These are phyloP conservation scores for Gonatopus flavifemur DNA, from an alignment of 1,140 invertebrate genomes.

Conservation along the genomic window DNA sequence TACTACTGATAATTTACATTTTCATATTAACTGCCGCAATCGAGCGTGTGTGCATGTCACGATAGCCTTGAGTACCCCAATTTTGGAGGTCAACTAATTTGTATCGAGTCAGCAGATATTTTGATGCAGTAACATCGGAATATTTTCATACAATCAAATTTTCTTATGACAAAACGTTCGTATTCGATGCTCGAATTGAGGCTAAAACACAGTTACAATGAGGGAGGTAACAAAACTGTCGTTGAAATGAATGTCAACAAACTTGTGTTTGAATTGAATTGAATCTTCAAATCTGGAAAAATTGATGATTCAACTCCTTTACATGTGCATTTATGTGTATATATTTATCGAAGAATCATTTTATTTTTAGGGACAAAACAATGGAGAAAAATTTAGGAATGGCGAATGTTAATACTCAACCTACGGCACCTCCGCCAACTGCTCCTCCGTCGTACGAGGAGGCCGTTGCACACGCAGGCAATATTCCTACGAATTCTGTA, in stretches of 20 bases:
- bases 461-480: slow-evolving; percentile 36
- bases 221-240: not conserved
- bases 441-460: slow-evolving; percentile 51
- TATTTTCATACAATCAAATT: too few species aligned
- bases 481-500: slow-evolving; percentile 12
- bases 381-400: slow-evolving; percentile 24
- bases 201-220: too few species aligned
- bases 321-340: not conserved
- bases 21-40: too few species aligned
- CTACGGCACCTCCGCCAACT: slow-evolving; percentile 29
- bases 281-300: not conserved
- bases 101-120: too few species aligned
- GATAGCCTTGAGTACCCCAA: too few species aligned
- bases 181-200: too few species aligned
- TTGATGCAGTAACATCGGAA: too few species aligned
- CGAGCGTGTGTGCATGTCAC: too few species aligned
- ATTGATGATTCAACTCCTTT: not conserved
- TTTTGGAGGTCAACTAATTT: too few species aligned
- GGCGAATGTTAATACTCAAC: not conserved
- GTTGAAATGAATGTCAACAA: not conserved
- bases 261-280: not conserved
- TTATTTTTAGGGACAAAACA: slow-evolving; percentile 9
- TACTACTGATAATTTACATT: too few species aligned
- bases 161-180: too few species aligned
- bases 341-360: not conserved